A percentile compares a stretch with the other conserved stretches of the same genome.
phyloP scores from a whole-genome alignment of 2,113 vertebrate species.

The Serranochromis macrocephalus region DNA sequence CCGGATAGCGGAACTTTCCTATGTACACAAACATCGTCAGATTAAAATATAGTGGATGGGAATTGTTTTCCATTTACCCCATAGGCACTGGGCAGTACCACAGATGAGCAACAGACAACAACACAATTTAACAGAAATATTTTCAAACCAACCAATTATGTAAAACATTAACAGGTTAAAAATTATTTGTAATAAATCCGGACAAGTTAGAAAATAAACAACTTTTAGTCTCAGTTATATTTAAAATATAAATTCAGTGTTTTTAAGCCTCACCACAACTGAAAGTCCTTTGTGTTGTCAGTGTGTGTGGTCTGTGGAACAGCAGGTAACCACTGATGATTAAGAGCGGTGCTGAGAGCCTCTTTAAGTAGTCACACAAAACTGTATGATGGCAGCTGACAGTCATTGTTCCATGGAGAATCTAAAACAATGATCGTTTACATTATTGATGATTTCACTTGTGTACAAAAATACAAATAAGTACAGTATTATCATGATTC shows the following conservation, averaged over 20 bases:
- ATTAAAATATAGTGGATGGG: slow-evolving; percentile 19
- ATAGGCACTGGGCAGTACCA: neutral
- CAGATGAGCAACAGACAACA: neutral
- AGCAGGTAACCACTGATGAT: neutral
- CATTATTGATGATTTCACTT: neutral
- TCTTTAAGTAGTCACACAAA: neutral
- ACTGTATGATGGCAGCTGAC: neutral
- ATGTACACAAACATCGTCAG: slow-evolving; percentile 39
- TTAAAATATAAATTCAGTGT: neutral
- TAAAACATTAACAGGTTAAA: neutral
- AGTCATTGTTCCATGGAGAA: neutral
- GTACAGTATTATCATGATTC: neutral
- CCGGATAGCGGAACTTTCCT: slow-evolving; percentile 14
- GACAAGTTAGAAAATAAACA: neutral
- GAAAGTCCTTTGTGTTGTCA: neutral
- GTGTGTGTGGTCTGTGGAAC: neutral
- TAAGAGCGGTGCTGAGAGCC: neutral
- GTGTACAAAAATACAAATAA: neutral
- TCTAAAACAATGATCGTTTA: neutral
- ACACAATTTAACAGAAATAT: neutral
- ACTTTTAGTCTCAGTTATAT: neutral
- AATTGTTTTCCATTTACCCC: slow-evolving; percentile 32
- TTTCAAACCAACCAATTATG: neutral
- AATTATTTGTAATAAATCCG: accelerated
- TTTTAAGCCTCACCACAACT: neutral